Base-by-base conservation (phyloP, 1,140 invertebrate species). In the Drosophila pseudoobscura region DNA sequence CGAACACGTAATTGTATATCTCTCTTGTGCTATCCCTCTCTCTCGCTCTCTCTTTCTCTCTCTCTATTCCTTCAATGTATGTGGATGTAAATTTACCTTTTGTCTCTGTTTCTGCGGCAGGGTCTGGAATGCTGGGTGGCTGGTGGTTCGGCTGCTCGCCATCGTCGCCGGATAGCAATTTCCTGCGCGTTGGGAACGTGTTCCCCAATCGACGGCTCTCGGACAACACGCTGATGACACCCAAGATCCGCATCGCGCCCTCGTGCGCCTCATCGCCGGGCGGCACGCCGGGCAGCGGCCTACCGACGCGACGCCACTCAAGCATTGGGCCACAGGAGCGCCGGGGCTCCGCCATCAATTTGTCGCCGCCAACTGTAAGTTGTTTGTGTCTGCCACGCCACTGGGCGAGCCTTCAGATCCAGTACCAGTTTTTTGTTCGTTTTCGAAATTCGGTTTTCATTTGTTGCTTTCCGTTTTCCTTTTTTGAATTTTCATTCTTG, bases 151-250 rank as follows among this genome's bases (percentile, higher is more conserved):
- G 94, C 60, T 94, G 93, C 70, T 94, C 95, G 1, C 94, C 95
- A 0, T 95, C 95, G 20, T 95, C 95, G 29, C 95, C 96, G 20
- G 97, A 97, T 88, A 96, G 95, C 87, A 97, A 97, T 92, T 96
- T 97, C 92, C 92, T 98, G 82, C 94, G 96, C 45, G 97, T 98
- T 2, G 94, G 94, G 43, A 96, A 95, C 82, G 91, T 91, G 72
- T 96, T 96, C 89, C 95, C 96, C 17, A 97, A 95, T 89, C 94
- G 97, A 50, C 95, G 97, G 39, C 93, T 98, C 22, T 98, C 97
- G 3, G 97, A 98, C 92, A 98, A 98, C 92, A 97, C 96, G 22
- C 92, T 98, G 76, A 97, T 97, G 94, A 96, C 97, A 24, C 96
- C 97, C 9, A 97, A 96, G 92, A 97, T 97, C 72, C 94, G 95